phyloP scores from a whole-genome alignment of 2,888 invertebrate species.

The Polyploca ridens region DNA sequence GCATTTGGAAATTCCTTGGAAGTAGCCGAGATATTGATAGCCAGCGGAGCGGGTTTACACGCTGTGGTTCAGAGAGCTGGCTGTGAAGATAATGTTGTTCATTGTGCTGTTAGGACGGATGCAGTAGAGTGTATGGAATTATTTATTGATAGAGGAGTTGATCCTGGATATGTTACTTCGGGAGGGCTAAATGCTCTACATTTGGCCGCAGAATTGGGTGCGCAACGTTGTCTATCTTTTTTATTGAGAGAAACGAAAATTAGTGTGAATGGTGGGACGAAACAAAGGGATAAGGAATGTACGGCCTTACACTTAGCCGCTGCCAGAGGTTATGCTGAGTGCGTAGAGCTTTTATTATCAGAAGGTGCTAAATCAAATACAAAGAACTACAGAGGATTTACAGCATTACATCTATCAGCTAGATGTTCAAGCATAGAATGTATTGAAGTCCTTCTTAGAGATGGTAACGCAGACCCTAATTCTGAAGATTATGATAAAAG shows the following conservation, averaged over 20 bases:
- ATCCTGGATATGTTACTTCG: slow-evolving; percentile 89
- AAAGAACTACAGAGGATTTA: slow-evolving; percentile 91
- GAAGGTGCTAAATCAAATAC: slow-evolving; percentile 91
- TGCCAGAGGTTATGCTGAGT: slow-evolving; percentile 93
- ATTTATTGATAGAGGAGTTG: slow-evolving; percentile 90
- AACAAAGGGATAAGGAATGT: slow-evolving; percentile 89
- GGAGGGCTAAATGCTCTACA: slow-evolving; percentile 92
- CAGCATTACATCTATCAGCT: slow-evolving; percentile 94
- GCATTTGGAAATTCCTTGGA: slow-evolving; percentile 94
- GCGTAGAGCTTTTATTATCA: slow-evolving; percentile 89
- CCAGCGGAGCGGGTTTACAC: slow-evolving; percentile 87
- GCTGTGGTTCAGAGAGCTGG: slow-evolving; percentile 87
- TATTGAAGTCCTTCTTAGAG: slow-evolving; percentile 90
- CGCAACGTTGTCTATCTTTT: slow-evolving; percentile 88
- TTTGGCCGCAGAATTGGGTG: slow-evolving; percentile 91
- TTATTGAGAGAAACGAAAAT: slow-evolving; percentile 90
- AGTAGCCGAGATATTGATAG: slow-evolving; percentile 90
- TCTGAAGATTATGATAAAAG: slow-evolving; percentile 91
- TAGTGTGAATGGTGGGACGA: slow-evolving; percentile 88
- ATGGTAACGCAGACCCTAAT: slow-evolving; percentile 91
- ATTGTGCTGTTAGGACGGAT: slow-evolving; percentile 93
- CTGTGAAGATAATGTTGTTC: slow-evolving; percentile 91
- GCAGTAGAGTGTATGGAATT: slow-evolving; percentile 91
- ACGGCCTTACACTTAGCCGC: slow-evolving; percentile 94
- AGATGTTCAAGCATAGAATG: slow-evolving; percentile 92